Conservation (phyloP, 2,888 invertebrate species). For the Candidula unifasciata region DNA sequence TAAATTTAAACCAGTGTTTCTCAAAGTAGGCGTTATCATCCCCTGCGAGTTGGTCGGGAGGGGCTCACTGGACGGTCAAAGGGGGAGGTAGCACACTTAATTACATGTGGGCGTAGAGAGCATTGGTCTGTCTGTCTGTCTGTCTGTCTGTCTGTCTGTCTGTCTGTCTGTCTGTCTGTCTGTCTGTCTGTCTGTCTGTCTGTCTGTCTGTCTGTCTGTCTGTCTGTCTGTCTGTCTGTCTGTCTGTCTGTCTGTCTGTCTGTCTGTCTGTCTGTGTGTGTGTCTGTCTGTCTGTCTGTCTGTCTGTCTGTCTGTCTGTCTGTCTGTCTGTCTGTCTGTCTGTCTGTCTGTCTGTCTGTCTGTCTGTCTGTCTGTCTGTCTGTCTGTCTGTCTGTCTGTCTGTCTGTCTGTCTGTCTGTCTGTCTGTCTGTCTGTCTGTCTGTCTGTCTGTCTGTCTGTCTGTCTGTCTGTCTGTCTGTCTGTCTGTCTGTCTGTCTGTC, state of each 20-base stretch:
- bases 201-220: conserved; percentile 33
- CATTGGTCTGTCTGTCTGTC: conserved; percentile 9
- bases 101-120: too few species aligned
- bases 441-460: conserved; percentile 24
- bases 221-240: conserved; percentile 22
- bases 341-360: conserved; percentile 24
- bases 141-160: neutral
- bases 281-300: conserved; percentile 31
- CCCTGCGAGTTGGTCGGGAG: too few species aligned
- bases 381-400: conserved; percentile 36
- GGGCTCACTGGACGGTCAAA: too few species aligned
- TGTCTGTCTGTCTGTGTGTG: conserved; percentile 22
- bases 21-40: too few species aligned
- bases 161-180: conserved; percentile 35
- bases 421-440: conserved; percentile 30
- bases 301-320: neutral
- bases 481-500: neutral
- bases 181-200: conserved; percentile 18
- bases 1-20: too few species aligned
- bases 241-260: neutral
- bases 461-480: conserved; percentile 7
- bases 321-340: conserved; percentile 19
- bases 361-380: conserved; percentile 27
- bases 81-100: too few species aligned
- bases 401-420: conserved; percentile 1